Conservation (phyloP, 2,797 vertebrate species). For the Coregonus ussuriensis region DNA sequence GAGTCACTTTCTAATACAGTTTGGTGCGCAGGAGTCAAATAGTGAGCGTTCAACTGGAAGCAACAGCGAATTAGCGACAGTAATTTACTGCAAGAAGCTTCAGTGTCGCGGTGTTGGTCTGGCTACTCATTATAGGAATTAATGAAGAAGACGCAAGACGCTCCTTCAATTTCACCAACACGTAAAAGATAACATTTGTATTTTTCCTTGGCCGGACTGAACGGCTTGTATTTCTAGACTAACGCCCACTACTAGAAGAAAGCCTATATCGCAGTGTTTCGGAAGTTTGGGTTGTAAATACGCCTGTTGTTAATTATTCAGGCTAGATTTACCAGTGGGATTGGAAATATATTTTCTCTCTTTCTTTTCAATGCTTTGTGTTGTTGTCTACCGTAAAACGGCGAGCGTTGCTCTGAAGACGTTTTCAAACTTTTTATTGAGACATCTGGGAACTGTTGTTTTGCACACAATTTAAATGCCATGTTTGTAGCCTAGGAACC, state of each 20-base stretch:
- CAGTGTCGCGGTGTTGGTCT: neutral
- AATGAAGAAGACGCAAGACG: slow-evolving; percentile 61
- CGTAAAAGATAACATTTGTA: slow-evolving; percentile 45
- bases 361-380: neutral
- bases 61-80: slow-evolving; percentile 8
- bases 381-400: neutral
- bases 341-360: slow-evolving; percentile 18
- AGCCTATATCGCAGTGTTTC: neutral
- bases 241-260: neutral
- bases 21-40: slow-evolving; percentile 8
- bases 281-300: neutral
- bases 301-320: slow-evolving; percentile 22
- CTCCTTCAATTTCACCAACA: slow-evolving; percentile 41
- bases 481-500: neutral
- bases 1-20: slow-evolving; percentile 33
- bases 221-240: neutral
- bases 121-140: slow-evolving; percentile 38
- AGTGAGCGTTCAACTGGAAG: slow-evolving; percentile 7
- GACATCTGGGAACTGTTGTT: neutral
- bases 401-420: neutral
- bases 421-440: neutral
- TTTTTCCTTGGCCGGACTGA: neutral
- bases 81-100: neutral
- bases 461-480: neutral
- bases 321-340: slow-evolving; percentile 41